Evolutionary conservation across 2,797 vertebrate genomes (phyloP).

Genomic region (Geotria australis): DNA sequence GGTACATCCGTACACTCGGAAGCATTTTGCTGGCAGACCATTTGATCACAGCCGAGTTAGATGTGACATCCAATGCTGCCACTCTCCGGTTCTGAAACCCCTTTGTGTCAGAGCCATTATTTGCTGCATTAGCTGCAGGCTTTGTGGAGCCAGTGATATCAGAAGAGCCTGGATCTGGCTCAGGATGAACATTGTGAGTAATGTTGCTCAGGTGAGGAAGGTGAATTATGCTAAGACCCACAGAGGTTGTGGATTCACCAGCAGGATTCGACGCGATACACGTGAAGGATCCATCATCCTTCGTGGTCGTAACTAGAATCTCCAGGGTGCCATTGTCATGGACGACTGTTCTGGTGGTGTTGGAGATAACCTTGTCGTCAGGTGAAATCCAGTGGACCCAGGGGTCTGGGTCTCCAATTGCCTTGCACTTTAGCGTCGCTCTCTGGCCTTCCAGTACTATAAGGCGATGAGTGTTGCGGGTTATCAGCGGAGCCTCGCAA

Average conservation of each 20-base stretch:
- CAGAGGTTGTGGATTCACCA: slow-evolving; percentile 62
- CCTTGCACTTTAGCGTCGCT: slow-evolving; percentile 70
- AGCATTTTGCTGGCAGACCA: slow-evolving; percentile 74
- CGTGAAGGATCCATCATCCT: slow-evolving; percentile 80
- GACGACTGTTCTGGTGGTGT: slow-evolving; percentile 49
- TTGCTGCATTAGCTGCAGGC: slow-evolving; percentile 5
- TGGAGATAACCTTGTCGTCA: slow-evolving; percentile 59
- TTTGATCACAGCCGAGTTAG: slow-evolving; percentile 55
- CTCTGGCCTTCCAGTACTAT: slow-evolving; percentile 78
- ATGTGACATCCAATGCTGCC: slow-evolving; percentile 63
- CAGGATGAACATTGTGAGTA: slow-evolving; percentile 27
- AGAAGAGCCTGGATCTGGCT: slow-evolving; percentile 65
- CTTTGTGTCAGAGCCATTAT: slow-evolving; percentile 45
- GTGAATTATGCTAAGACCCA: slow-evolving; percentile 84
- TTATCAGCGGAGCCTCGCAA: slow-evolving; percentile 79
- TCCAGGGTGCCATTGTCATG: slow-evolving; percentile 86
- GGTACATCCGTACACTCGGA: slow-evolving; percentile 92
- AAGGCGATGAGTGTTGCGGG: slow-evolving; percentile 69
- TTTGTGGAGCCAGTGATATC: slow-evolving; percentile 89
- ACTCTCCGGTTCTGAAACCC: slow-evolving; percentile 41
- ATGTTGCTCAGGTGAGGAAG: slow-evolving; percentile 68
- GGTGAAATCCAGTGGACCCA: slow-evolving; percentile 85
- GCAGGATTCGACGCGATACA: slow-evolving; percentile 92
- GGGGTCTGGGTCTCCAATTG: slow-evolving; percentile 68
- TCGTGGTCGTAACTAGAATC: slow-evolving; percentile 58